Evolutionary conservation across 1,140 invertebrate species (phyloP).

Genomic region (Brachionus rubens): DNA sequence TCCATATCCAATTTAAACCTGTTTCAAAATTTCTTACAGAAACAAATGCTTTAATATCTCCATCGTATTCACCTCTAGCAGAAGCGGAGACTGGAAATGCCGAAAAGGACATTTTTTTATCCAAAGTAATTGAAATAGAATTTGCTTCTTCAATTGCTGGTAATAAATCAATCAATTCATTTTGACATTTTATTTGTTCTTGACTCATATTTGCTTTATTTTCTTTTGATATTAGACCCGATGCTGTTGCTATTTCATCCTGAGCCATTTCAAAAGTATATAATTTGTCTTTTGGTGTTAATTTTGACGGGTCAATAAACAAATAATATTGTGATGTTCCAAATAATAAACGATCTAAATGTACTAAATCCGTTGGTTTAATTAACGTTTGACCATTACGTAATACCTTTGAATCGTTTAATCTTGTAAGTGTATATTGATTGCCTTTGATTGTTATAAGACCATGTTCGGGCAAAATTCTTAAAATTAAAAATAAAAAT

Average conservation of each 20-base stretch:
- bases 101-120: constrained; percentile 65
- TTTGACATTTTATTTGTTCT: constrained; percentile 64
- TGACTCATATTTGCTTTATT: constrained; percentile 49
- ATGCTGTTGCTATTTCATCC: constrained; percentile 66
- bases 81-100: constrained; percentile 65
- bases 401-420: constrained; percentile 59
- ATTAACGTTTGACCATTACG: constrained; percentile 63
- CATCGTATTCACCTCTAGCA: constrained; percentile 52
- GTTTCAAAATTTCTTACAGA: constrained; percentile 64
- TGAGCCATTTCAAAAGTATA: constrained; percentile 60
- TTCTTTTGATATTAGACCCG: constrained; percentile 59
- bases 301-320: constrained; percentile 25
- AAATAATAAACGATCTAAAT: constrained; percentile 64
- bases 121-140: constrained; percentile 65
- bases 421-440: constrained; percentile 61
- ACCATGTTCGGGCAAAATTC: constrained; percentile 59
- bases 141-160: constrained; percentile 67
- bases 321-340: constrained; percentile 25
- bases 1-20: constrained; percentile 66
- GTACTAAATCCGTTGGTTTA: constrained; percentile 60
- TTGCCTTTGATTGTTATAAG: constrained; percentile 58
- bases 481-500: too few relatives aligned
- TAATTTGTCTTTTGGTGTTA: constrained; percentile 46
- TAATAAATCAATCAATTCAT: constrained; percentile 65
- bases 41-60: constrained; percentile 59